Percentiles rank a stretch among this genome's conserved stretches.
Evolutionary conservation across 2,797 vertebrate genomes (phyloP).

Genomic region (Leptatherina wallacei): DNA sequence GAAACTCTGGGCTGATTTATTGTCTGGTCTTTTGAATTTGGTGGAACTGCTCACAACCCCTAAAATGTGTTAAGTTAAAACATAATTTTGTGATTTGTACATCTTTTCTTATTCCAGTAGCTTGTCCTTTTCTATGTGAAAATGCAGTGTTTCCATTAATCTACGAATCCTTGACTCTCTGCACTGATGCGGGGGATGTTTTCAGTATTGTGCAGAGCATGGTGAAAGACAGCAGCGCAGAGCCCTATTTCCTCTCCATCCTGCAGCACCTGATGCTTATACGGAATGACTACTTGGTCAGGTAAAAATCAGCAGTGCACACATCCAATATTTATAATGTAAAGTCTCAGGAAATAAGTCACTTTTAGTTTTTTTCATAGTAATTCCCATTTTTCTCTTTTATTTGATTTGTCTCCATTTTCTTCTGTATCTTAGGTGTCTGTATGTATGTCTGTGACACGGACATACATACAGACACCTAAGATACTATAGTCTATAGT

Average conservation of each 20-base stretch:
- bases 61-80: background rate
- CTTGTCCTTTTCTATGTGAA: conserved; percentile 24
- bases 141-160: conserved; percentile 26
- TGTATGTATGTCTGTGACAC: background rate
- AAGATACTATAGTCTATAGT: too few relatives aligned
- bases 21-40: conserved; percentile 16
- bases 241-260: conserved; percentile 94
- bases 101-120: conserved; percentile 24
- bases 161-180: conserved; percentile 84
- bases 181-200: conserved; percentile 92
- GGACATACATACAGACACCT: too few relatives aligned
- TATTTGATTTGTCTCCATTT: background rate
- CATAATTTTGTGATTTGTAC: background rate
- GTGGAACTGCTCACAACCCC: background rate
- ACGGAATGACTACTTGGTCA: conserved; percentile 92
- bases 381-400: background rate
- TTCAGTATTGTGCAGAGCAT: conserved; percentile 90
- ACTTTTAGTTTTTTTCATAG: background rate
- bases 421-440: background rate
- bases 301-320: conserved; percentile 81
- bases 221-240: conserved; percentile 91
- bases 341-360: background rate
- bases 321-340: background rate
- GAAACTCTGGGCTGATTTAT: conserved; percentile 11
- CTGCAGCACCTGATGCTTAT: conserved; percentile 96